These are phyloP conservation scores for Drosophila bifasciata DNA, from an alignment of 1,140 invertebrate genomes.

Conservation along the genomic window DNA sequence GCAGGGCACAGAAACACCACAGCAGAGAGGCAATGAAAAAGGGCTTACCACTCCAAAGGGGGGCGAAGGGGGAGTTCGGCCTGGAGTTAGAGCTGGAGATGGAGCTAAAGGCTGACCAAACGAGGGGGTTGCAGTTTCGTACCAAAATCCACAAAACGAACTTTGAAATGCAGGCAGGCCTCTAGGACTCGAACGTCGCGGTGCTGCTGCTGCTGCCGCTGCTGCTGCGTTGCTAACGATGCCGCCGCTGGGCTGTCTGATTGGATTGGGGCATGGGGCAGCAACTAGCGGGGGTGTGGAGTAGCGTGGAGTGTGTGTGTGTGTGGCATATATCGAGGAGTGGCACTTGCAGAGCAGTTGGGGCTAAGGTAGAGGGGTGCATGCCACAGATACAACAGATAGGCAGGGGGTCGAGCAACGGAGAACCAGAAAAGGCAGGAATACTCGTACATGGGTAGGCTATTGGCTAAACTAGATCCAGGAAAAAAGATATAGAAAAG, in stretches of 20 bases:
- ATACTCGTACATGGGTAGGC: too few relatives aligned
- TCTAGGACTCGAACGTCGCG: conserved; percentile 30
- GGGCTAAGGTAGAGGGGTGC: conserved; percentile 60
- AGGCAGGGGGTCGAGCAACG: conserved; percentile 46
- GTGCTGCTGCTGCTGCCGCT: conserved; percentile 41
- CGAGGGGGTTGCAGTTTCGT: conserved; percentile 43
- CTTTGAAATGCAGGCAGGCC: conserved; percentile 62
- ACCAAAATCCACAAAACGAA: conserved; percentile 56
- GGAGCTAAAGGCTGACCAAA: conserved; percentile 34
- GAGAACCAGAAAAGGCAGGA: conserved; percentile 38
- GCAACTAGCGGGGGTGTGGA: too few relatives aligned
- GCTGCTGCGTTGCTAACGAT: conserved; percentile 71
- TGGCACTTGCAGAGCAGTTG: conserved; percentile 24
- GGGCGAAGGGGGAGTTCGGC: conserved; percentile 14
- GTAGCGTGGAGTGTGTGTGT: background rate
- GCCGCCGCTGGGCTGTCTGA: conserved; percentile 59
- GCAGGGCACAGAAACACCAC: background rate
- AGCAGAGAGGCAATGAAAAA: conserved; percentile 68
- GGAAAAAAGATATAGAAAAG: too few relatives aligned
- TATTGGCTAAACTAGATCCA: too few relatives aligned
- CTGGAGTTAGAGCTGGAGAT: background rate
- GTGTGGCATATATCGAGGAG: conserved; percentile 13
- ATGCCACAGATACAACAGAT: conserved; percentile 69
- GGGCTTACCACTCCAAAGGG: conserved; percentile 54
- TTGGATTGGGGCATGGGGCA: conserved; percentile 46